Evolutionary conservation across 1,140 invertebrate genomes (phyloP).

Genomic region (Asbolus verrucosus): DNA sequence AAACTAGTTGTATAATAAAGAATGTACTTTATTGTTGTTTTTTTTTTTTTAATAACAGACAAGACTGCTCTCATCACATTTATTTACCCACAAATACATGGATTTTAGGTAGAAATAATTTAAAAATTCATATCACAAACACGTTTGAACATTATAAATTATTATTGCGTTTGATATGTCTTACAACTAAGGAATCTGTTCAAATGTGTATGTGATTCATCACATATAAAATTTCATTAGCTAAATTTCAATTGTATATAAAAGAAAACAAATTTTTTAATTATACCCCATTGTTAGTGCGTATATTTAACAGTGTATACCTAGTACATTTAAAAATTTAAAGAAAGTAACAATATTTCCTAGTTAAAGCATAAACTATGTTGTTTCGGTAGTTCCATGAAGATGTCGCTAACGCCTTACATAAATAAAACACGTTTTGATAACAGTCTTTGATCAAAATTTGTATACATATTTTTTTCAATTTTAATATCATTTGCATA

Average conservation of each 20-base stretch:
- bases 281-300: slow-evolving; percentile 49
- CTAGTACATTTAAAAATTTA: slow-evolving; percentile 45
- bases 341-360: slow-evolving; percentile 46
- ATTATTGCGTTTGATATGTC: slow-evolving; percentile 53
- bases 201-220: slow-evolving; percentile 48
- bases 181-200: slow-evolving; percentile 36
- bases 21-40: neutral
- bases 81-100: slow-evolving; percentile 57
- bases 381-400: slow-evolving; percentile 34
- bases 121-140: slow-evolving; percentile 48
- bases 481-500: slow-evolving; percentile 10
- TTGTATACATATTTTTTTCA: slow-evolving; percentile 17
- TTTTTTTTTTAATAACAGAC: no score
- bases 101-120: slow-evolving; percentile 55
- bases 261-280: slow-evolving; percentile 50
- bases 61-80: slow-evolving; percentile 54
- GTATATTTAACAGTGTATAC: slow-evolving; percentile 55
- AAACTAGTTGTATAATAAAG: slow-evolving; percentile 35
- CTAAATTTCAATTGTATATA: slow-evolving; percentile 52
- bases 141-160: slow-evolving; percentile 44
- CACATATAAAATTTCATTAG: slow-evolving; percentile 49
- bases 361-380: slow-evolving; percentile 42
- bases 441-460: slow-evolving; percentile 27
- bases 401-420: slow-evolving; percentile 26
- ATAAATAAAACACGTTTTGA: neutral